Evolutionary conservation across 2,888 invertebrate genomes (phyloP), one percentile per base, ranked within the genome.

Genomic region (Torymus texanus): DNA sequence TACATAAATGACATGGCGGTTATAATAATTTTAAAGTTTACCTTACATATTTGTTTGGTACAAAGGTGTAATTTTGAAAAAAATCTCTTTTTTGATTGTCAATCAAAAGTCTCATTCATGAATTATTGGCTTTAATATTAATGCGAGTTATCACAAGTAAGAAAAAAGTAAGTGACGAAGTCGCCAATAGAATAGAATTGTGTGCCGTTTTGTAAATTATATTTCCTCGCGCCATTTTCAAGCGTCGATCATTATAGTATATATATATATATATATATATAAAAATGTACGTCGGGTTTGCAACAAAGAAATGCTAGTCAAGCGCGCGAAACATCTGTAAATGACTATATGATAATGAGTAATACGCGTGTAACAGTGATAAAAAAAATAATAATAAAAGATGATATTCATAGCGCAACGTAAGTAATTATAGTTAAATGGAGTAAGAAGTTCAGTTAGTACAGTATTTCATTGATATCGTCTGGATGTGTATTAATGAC

Each of bases 221-320:
- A 16, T 76, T 14, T 56, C 56, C 50, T 41, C 41, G 41, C 41
- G 41, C 41, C 41, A 41, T 67, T 51, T 41, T 10, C 16, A n/a
- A 58, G 56, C 8, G 29, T 56, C 29, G 21, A 55, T 53, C 41
- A 41, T 41, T 24, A 58, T 29, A 55, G 53, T 24, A 59, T 18
- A 51, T 11, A 58, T 62, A 21, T 24, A 67, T 68, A 58, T 24
- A 59, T 18, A 51, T 11, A 58, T 62, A 21, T 24, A 67, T 68
- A 58, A n/a, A 78, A 50, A 41, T 68, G 18, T 62, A 59, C 41
- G 51, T 61, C 18, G 51, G 16, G 13, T 70, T 65, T 58, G 13
- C 41, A 68, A 71, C 24, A 68, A 78, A 61, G 16, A 63, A 68
- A 78, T 78, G 58, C 78, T 75, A 75, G 71, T 75, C 79, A 79